These are phyloP conservation scores for Danio choprae DNA, from an alignment of 2,797 vertebrate genomes.

Conservation along the genomic window DNA sequence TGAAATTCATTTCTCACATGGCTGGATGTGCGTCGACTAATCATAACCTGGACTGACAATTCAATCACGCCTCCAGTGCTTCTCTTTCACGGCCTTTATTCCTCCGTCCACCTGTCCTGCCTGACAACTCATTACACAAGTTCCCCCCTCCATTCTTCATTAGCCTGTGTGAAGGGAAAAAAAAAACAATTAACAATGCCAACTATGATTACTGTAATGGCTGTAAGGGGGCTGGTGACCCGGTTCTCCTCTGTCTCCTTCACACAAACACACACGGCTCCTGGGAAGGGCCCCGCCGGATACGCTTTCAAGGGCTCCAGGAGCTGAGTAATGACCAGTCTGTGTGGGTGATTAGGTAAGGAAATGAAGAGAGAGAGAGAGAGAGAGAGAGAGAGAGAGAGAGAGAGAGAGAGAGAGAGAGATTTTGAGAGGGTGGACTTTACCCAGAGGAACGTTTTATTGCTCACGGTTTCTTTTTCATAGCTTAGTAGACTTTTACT, in stretches of 20 bases:
- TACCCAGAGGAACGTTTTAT: background rate
- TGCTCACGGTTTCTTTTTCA: slow-evolving; percentile 19
- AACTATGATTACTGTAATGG: slow-evolving; percentile 80
- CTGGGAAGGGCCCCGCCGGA: slow-evolving; percentile 60
- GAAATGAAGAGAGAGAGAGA: slow-evolving; percentile 33
- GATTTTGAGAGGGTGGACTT: background rate
- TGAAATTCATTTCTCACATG: slow-evolving; percentile 85
- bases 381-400: background rate
- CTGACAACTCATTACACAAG: slow-evolving; percentile 63
- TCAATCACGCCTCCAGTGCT: slow-evolving; percentile 71
- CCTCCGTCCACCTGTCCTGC: slow-evolving; percentile 17
- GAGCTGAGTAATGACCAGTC: slow-evolving; percentile 72
- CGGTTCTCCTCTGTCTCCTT: slow-evolving; percentile 61
- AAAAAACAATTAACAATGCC: slow-evolving; percentile 80
- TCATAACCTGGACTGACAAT: slow-evolving; percentile 84
- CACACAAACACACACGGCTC: slow-evolving; percentile 35
- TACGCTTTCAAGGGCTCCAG: slow-evolving; percentile 67
- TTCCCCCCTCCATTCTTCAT: slow-evolving; percentile 63
- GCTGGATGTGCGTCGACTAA: slow-evolving; percentile 77
- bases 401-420: background rate
- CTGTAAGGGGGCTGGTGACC: slow-evolving; percentile 76
- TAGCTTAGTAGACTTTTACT: background rate
- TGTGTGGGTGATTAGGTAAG: slow-evolving; percentile 65
- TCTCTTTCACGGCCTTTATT: slow-evolving; percentile 55
- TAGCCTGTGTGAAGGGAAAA: slow-evolving; percentile 70